Conservation (phyloP, 2,797 vertebrate species). For the Anabas testudineus region DNA sequence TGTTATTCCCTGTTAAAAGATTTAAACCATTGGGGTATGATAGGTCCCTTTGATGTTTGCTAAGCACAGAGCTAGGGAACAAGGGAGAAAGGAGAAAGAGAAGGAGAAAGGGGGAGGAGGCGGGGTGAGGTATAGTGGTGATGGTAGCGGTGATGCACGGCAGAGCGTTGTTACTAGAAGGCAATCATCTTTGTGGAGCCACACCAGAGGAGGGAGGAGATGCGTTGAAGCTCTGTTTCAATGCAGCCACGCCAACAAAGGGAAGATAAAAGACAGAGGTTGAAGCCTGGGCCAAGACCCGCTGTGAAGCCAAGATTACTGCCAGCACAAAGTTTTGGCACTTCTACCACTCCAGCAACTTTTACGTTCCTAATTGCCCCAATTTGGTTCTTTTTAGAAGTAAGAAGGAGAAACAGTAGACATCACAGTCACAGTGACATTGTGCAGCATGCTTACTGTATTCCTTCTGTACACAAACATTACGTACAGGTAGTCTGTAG, state of each 20-base stretch:
- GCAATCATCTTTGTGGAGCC: slow-evolving; percentile 94
- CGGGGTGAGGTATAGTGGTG: slow-evolving; percentile 67
- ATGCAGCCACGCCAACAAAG: slow-evolving; percentile 90
- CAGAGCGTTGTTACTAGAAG: slow-evolving; percentile 88
- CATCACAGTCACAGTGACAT: slow-evolving; percentile 2
- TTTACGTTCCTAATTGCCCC: slow-evolving; percentile 75
- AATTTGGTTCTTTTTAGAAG: slow-evolving; percentile 65
- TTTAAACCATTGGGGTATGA: slow-evolving; percentile 99
- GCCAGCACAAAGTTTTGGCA: slow-evolving; percentile 74
- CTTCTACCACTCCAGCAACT: slow-evolving; percentile 73
- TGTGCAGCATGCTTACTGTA: not conserved
- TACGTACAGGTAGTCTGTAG: not conserved
- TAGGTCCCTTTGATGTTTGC: slow-evolving; percentile 99
- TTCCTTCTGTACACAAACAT: no score
- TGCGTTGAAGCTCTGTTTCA: slow-evolving; percentile 86
- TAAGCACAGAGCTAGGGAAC: slow-evolving; percentile 94
- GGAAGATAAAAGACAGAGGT: slow-evolving; percentile 94
- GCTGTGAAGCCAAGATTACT: slow-evolving; percentile 91
- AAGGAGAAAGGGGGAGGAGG: slow-evolving; percentile 40
- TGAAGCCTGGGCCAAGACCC: slow-evolving; percentile 91
- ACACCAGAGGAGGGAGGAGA: slow-evolving; percentile 84
- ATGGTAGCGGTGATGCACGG: slow-evolving; percentile 59
- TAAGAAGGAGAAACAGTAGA: slow-evolving; percentile 18
- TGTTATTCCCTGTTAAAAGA: slow-evolving; percentile 99
- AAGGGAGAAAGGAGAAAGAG: slow-evolving; percentile 59